Evolutionary conservation across 1,140 invertebrate genomes (phyloP), one percentile per base, ranked within the genome.

Genomic region (Drosophila repletoides): DNA sequence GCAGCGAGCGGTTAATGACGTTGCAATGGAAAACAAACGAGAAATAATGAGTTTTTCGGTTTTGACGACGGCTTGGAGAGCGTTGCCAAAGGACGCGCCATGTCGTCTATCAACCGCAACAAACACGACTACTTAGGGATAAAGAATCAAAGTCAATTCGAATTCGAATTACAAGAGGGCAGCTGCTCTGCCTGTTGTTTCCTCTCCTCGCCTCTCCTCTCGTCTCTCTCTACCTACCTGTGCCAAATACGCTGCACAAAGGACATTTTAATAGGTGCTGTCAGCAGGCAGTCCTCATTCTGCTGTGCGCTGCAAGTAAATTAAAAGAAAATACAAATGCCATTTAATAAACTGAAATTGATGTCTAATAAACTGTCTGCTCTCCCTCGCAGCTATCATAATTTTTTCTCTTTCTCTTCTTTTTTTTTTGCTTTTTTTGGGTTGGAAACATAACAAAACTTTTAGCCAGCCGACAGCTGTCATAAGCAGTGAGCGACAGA

Each of bases 21-120:
- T 68, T 84, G 79, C 79, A 86, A 86, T 84, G 76, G 79, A 86
- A 74, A 84, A 84, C 79, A 86, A 84, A 84, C 72, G 74, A 58
- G 71, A 84, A 86, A 86, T 84, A 84, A 84, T 84, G 79, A 84
- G 79, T 86, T 84, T 84, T 86, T 45, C 67, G 46, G 45, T 67
- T 49, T n/a, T n/a, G n/a, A n/a, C n/a, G 51, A 34, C 28, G 26
- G 33, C 41, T 31, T 34, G 65, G 17, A 53, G 40, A 65, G 53
- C 52, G 41, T 46, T 38, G 55, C 56, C 56, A 64, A 58, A 73
- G 66, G 60, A 70, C 66, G 46, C 59, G 70, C 60, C 66, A 56
- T 65, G 74, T 72, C 31, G 74, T 80, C 76, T 80, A 84, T 84
- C 80, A 86, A 84, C 79, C 79, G 80, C 79, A 84, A 83, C 73